phyloP scores from a whole-genome alignment of 2,113 vertebrate species.

The Neodon shergylaensis region DNA sequence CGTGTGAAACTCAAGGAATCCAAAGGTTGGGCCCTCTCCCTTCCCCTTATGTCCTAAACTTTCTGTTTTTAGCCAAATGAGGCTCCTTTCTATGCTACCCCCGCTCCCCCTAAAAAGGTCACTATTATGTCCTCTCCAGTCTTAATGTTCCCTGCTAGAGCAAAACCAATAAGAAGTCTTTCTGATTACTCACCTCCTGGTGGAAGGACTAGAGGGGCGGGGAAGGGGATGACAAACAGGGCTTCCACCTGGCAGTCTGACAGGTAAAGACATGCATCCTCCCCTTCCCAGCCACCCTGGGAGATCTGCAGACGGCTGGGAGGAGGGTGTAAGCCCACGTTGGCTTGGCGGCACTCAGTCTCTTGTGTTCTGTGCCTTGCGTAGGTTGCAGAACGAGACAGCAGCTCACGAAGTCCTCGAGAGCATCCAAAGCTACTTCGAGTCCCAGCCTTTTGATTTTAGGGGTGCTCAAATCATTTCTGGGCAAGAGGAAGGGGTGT shows the following conservation, averaged over 20 bases:
- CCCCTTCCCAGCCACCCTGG: not conserved
- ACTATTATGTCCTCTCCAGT: not conserved
- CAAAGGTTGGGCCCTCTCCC: not conserved
- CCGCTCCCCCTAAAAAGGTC: too few relatives aligned
- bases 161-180: not conserved
- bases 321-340: not conserved
- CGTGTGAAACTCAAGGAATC: not conserved
- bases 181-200: not conserved
- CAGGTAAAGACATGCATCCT: not conserved
- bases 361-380: slow-evolving; percentile 85
- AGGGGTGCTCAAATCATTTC: slow-evolving; percentile 94
- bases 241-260: not conserved
- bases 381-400: slow-evolving; percentile 88
- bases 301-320: not conserved
- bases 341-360: slow-evolving; percentile 74
- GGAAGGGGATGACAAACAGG: not conserved
- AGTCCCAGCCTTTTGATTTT: slow-evolving; percentile 92
- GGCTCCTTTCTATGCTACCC: not conserved
- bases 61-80: not conserved
- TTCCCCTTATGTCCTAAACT: not conserved
- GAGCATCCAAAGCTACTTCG: slow-evolving; percentile 90
- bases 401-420: slow-evolving; percentile 88
- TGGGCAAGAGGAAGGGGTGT: slow-evolving; percentile 95
- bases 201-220: not conserved
- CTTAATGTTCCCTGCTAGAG: not conserved